Evolutionary conservation across 2,113 vertebrate species (phyloP), one percentile per base, ranked within the genome.

Genomic region (Hydrochoerus hydrochaeris): DNA sequence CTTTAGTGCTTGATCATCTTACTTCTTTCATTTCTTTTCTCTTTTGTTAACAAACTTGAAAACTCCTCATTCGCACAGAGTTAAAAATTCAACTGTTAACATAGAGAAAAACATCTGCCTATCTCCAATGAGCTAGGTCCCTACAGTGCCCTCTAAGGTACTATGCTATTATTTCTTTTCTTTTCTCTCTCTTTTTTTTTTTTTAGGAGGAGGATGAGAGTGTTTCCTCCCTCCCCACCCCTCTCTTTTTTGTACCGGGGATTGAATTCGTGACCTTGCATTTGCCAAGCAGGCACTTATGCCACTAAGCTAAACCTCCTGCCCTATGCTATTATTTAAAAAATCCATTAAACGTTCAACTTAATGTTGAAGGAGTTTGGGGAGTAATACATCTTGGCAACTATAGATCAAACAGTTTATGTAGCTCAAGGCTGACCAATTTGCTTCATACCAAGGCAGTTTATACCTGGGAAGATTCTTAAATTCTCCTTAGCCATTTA

Each of bases 41-140:
- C 16, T 35, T 30, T 52, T 17, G n/a, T 2, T 52, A 60, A 81
- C 26, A 93, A 65, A 91, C 20, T 71, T 80, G 24, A 87, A 94
- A 96, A 90, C 38, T 89, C 83, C 71, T 62, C 26, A 96, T 82
- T 87, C 71, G 85, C 52, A 90, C 78, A 54, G 26, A 95, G 87
- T 82, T 84, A 91, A 85, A 81, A 38, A 90, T 88, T 92, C 71
- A 94, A 90, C 95, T 90, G 49, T 81, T 81, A 94, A 95, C 57
- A 89, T 44, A 75, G 7, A 92, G 7, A 35, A 88, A 91, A 95
- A n/a, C 67, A 95, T 38, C 44, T 93, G 82, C 38, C 81, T 67
- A 69, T 52, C 22, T 81, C 71, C 65, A 82, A 52, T 81, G 32
- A 94, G 78, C 13, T 90, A 63, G n/a, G 58, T 52, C 71, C 63